Evolutionary conservation across 2,888 invertebrate genomes (phyloP), one percentile per base, ranked within the genome.

Genomic region (Anoplius nigerrimus): DNA sequence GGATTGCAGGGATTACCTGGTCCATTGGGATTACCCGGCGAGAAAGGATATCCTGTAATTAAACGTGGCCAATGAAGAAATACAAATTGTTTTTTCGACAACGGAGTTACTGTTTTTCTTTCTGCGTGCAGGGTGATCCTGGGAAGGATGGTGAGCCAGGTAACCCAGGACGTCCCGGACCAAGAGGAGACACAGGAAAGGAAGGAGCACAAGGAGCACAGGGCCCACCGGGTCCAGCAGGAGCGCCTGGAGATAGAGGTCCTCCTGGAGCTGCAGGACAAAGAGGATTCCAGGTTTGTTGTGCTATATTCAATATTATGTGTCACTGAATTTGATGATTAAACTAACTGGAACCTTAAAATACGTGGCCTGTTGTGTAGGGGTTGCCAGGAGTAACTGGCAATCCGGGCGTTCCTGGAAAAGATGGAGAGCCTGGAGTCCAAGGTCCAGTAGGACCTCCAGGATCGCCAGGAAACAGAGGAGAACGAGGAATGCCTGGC

Each of bases 121-220:
- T 21, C 51, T 20, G 63, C 59, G 51, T 63, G 78, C 55, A 94
- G 94, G 95, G 96, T 21, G 94, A 95, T 84, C 86, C 93, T 46
- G 96, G 96, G 24, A 94, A 94, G 90, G 94, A 95, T 82, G 96
- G 96, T 21, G 94, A 95, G 72, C 89, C 92, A 18, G 97, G 97
- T 8, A 91, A 91, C 48, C 90, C 92, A n/a, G 97, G 97, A 13
- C 90, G 92, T 0, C 90, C 92, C 6, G 84, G 84, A 34, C 85
- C 84, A 18, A 77, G 82, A 55, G 84, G 84, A 21, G 84, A 84
- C 53, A 67, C 76, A 8, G 93, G 93, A 2, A 90, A 92, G 69
- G 90, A 91, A 48, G 90, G 90, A 52, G 80, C 87, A 22, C 81
- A 87, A 43, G 97, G 97, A 11, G 94, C 94, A 5, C 92, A 94